Evolutionary conservation across 2,113 vertebrate species (phyloP).

Genomic region (Silurus asotus): DNA sequence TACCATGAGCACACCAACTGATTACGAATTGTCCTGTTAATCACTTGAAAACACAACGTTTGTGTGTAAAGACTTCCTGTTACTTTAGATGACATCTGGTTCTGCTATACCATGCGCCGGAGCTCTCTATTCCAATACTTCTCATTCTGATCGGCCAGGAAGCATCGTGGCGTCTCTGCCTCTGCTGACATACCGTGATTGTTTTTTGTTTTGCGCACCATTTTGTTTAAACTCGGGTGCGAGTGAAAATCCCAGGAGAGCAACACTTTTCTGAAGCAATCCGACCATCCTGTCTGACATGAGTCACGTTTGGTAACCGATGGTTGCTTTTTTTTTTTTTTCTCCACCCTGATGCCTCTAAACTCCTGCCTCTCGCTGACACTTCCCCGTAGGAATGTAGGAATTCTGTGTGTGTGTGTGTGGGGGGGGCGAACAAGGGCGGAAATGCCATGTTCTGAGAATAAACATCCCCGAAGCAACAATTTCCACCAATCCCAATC

Average conservation of each 20-base stretch:
- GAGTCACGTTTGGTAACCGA: not conserved
- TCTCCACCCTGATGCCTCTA: not conserved
- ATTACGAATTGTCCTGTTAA: not conserved
- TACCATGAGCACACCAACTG: not conserved
- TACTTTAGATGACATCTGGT: not conserved
- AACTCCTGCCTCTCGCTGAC: not conserved
- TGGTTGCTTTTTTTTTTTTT: too few relatives aligned
- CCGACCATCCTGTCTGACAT: not conserved
- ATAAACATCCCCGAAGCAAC: constrained; percentile 41
- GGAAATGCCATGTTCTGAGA: constrained; percentile 49
- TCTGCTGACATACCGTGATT: not conserved
- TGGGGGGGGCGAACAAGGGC: not conserved
- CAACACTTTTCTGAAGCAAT: not conserved
- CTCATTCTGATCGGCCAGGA: not conserved
- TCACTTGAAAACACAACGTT: not conserved
- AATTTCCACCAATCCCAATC: constrained; percentile 29
- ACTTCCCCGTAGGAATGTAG: not conserved
- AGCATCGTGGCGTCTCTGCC: not conserved
- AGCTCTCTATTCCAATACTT: not conserved
- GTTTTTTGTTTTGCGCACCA: not conserved
- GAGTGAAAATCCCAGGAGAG: not conserved
- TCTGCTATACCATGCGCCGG: not conserved
- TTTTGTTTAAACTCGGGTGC: not conserved
- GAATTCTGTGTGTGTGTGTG: too few relatives aligned
- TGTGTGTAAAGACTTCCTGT: not conserved